Conservation (phyloP, 2,113 vertebrate species). For the Nerophis lumbriciformis region DNA sequence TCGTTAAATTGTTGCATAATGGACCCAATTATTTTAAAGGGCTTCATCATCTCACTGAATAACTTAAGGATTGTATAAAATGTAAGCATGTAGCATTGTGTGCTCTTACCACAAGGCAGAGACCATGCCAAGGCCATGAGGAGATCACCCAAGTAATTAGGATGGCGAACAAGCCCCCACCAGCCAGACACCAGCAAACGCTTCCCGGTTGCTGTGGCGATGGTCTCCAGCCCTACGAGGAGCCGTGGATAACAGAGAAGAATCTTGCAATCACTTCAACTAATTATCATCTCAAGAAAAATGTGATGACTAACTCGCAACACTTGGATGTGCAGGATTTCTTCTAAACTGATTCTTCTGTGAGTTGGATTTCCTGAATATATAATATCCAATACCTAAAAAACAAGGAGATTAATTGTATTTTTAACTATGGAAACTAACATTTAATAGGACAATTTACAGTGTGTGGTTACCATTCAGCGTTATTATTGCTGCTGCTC, state of each 20-base stretch:
- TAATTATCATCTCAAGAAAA: not conserved
- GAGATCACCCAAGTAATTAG: conserved; percentile 87
- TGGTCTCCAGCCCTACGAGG: conserved; percentile 78
- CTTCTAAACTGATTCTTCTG: conserved; percentile 87
- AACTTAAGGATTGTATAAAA: too few relatives aligned
- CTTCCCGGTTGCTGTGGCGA: conserved; percentile 83
- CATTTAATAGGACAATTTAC: not conserved
- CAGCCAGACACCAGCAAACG: conserved; percentile 84
- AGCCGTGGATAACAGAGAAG: not conserved
- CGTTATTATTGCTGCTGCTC: conserved; percentile 65
- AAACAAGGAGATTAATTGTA: conserved; percentile 6
- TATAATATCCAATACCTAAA: conserved; percentile 79
- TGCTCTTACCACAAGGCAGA: conserved; percentile 82
- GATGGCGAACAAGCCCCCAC: conserved; percentile 89
- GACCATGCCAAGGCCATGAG: conserved; percentile 92
- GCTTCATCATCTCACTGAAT: too few relatives aligned
- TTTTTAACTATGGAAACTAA: not conserved
- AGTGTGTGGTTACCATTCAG: conserved; percentile 73
- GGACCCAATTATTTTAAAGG: too few relatives aligned
- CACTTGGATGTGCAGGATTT: conserved; percentile 77
- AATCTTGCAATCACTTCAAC: conserved; percentile 3
- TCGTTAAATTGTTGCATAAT: too few relatives aligned
- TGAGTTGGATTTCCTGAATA: conserved; percentile 87
- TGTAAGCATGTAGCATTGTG: not conserved
- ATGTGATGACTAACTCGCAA: conserved; percentile 68